These are phyloP conservation scores for Goniozus legneri DNA, from an alignment of 1,140 invertebrate genomes.

Conservation along the genomic window DNA sequence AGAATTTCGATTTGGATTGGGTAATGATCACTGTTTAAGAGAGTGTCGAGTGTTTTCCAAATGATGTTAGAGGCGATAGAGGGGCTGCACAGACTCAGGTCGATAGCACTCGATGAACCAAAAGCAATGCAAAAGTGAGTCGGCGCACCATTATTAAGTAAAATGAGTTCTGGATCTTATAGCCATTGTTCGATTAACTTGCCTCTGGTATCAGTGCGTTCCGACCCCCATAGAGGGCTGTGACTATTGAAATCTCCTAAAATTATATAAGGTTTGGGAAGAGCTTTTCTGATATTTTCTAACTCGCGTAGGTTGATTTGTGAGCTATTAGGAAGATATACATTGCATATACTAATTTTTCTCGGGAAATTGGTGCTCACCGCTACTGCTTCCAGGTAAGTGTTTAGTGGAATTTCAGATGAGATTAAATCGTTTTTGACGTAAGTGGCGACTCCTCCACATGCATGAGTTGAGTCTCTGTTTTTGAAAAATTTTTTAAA, in stretches of 20 bases:
- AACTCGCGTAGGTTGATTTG: conserved; percentile 14
- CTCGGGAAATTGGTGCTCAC: conserved; percentile 13
- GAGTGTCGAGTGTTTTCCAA: conserved; percentile 24
- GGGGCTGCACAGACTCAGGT: conserved; percentile 25
- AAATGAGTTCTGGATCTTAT: conserved; percentile 16
- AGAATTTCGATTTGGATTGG: conserved; percentile 25
- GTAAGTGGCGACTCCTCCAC: not conserved
- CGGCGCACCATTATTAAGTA: conserved; percentile 25
- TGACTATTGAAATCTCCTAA: conserved; percentile 37
- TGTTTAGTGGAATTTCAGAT: conserved; percentile 18
- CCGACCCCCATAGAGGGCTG: conserved; percentile 30
- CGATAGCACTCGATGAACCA: conserved; percentile 24
- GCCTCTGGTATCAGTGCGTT: conserved; percentile 26
- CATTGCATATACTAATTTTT: conserved; percentile 13
- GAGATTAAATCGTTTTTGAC: not conserved
- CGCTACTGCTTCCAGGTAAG: conserved; percentile 22
- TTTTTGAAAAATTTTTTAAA: not conserved
- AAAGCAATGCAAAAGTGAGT: conserved; percentile 27
- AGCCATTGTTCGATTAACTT: conserved; percentile 24
- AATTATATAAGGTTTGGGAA: conserved; percentile 30
- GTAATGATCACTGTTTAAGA: conserved; percentile 32
- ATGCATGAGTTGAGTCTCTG: not conserved
- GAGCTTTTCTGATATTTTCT: conserved; percentile 23
- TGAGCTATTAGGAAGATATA: conserved; percentile 17
- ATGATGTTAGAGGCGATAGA: conserved; percentile 22